Evolutionary conservation across 1,140 invertebrate genomes (phyloP).

Genomic region (Caenorhabditis remanei): DNA sequence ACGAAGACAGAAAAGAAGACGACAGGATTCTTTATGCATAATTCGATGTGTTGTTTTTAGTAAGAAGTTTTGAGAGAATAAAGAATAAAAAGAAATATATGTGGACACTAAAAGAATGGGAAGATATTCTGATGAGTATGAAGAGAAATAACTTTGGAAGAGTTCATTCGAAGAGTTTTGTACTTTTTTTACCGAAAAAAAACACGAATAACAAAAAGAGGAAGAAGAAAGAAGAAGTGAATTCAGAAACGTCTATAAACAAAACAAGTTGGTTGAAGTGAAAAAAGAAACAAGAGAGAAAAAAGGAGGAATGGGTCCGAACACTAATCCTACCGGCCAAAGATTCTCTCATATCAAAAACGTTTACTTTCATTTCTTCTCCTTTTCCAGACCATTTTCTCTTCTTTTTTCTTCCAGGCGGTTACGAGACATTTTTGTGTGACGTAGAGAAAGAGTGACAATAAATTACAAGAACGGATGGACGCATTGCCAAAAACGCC

Average conservation of each 20-base stretch:
- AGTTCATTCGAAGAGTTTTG: neutral
- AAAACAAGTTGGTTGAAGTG: conserved; percentile 2
- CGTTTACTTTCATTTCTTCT: conserved; percentile 9
- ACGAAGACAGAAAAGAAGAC: conserved; percentile 1
- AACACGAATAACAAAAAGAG: neutral
- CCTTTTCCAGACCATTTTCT: neutral
- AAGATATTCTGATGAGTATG: neutral
- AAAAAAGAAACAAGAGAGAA: neutral
- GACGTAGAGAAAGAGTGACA: conserved; percentile 33
- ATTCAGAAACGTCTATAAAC: conserved; percentile 18
- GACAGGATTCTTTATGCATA: conserved; percentile 6
- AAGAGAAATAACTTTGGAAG: neutral
- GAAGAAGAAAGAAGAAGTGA: conserved; percentile 32
- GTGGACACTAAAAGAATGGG: neutral
- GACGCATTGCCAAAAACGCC: conserved; percentile 2
- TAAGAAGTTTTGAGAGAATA: neutral
- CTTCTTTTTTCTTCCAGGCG: conserved; percentile 2
- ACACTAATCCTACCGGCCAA: conserved; percentile 36
- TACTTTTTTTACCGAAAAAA: neutral
- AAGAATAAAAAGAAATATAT: neutral
- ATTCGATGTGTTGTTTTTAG: conserved; percentile 18
- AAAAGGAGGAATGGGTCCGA: conserved; percentile 46
- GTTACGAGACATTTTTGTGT: neutral
- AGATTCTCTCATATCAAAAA: conserved; percentile 23
- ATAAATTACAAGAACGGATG: conserved; percentile 49